A percentile compares a stretch with the other conserved stretches of the same genome.
phyloP scores from a whole-genome alignment of 2,888 invertebrate genomes.

The Conomelus anceps region DNA sequence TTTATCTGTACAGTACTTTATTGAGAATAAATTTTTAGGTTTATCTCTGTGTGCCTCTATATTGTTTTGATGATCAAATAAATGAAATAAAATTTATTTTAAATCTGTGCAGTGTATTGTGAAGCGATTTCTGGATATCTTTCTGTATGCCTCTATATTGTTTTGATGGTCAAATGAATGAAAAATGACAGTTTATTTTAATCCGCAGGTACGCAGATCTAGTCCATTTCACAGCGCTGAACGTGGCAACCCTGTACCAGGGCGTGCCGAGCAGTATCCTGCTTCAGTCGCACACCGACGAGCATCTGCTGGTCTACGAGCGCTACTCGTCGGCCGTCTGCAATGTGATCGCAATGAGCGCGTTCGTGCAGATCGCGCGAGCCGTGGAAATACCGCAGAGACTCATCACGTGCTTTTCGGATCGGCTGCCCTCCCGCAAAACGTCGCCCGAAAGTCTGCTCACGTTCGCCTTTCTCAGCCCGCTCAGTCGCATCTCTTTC shows the following conservation, averaged over 20 bases:
- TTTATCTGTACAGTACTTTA: too few species aligned
- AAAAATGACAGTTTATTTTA: too few species aligned
- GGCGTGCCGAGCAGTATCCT: slow-evolving; percentile 18
- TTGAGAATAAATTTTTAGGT: too few species aligned
- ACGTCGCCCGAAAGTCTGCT: slow-evolving; percentile 51
- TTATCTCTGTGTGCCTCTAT: too few species aligned
- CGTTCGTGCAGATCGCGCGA: slow-evolving; percentile 58
- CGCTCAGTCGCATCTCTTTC: slow-evolving; percentile 53
- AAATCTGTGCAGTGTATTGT: too few species aligned
- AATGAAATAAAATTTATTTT: too few species aligned
- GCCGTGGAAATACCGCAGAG: slow-evolving; percentile 54
- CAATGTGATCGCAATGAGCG: slow-evolving; percentile 65
- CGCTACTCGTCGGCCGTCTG: slow-evolving; percentile 47
- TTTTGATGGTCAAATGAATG: too few species aligned
- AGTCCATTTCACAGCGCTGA: slow-evolving; percentile 30
- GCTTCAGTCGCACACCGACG: slow-evolving; percentile 18
- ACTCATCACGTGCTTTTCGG: slow-evolving; percentile 51
- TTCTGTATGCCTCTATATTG: too few species aligned
- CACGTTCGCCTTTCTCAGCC: slow-evolving; percentile 53
- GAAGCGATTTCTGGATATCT: neutral
- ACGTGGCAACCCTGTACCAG: slow-evolving; percentile 22
- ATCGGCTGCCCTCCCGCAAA: slow-evolving; percentile 47
- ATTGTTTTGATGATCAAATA: too few species aligned
- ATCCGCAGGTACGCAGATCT: slow-evolving; percentile 28
- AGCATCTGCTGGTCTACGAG: slow-evolving; percentile 19